These are phyloP conservation scores for Crotalus viridis DNA, from an alignment of 2,113 vertebrate genomes.

Conservation along the genomic window DNA sequence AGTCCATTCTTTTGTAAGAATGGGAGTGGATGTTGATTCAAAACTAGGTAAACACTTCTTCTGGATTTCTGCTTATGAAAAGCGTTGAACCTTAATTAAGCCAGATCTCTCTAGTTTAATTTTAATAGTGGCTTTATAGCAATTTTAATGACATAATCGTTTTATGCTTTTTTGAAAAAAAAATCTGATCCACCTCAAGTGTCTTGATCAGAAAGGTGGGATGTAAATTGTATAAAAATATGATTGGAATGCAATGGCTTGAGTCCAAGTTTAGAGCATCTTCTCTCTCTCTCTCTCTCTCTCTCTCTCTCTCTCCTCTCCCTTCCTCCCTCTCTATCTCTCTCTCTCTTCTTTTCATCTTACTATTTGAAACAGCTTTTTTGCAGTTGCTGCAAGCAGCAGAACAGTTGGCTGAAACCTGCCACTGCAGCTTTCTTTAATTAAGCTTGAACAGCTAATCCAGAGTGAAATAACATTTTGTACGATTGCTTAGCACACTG, in stretches of 20 bases:
- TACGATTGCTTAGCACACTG: slow-evolving; percentile 36
- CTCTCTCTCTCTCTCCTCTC: no score
- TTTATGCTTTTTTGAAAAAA: neutral
- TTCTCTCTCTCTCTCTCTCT: neutral
- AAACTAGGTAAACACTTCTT: neutral
- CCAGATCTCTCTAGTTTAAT: neutral
- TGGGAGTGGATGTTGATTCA: neutral
- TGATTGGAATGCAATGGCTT: neutral
- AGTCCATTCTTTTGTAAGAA: neutral
- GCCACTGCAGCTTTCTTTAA: slow-evolving; percentile 2
- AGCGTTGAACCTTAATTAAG: neutral
- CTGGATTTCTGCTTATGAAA: neutral
- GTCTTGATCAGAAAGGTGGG: neutral
- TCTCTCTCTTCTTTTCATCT: slow-evolving; percentile 7
- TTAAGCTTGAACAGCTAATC: slow-evolving; percentile 3
- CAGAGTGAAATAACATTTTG: slow-evolving; percentile 34
- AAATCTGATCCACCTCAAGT: neutral
- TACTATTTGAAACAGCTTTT: neutral
- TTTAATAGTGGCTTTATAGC: neutral
- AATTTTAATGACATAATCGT: neutral
- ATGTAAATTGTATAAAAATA: neutral
- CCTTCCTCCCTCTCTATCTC: no score
- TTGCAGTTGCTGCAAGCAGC: fast-evolving
- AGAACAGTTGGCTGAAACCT: slow-evolving; percentile 10
- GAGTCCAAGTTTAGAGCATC: neutral